Conservation (phyloP, 35 echinoderm and acorn worm genomes). For the Ophioderma brevispina region DNA sequence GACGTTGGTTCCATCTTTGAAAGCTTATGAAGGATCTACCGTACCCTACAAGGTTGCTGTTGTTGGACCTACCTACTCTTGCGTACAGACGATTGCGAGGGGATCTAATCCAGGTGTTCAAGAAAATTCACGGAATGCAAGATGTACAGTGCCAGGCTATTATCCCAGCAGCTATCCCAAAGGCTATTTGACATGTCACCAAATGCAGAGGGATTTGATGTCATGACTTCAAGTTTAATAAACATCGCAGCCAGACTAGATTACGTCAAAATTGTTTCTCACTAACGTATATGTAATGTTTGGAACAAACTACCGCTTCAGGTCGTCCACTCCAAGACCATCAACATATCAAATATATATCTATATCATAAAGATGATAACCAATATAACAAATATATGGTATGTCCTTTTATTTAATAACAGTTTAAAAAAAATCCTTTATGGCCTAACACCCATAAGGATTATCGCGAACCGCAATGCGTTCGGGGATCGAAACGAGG, state of each 20-base stretch:
- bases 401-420: too few species aligned
- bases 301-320: neutral
- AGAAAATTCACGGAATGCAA: neutral
- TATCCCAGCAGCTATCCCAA: too few species aligned
- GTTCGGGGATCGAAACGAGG: too few species aligned
- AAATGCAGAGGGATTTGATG: too few species aligned
- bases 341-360: neutral
- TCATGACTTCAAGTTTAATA: neutral
- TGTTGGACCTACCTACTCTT: neutral
- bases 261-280: neutral
- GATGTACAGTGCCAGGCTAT: neutral
- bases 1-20: neutral
- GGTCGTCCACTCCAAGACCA: neutral
- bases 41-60: neutral
- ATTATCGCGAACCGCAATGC: too few species aligned
- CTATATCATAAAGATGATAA: too few species aligned
- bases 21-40: neutral
- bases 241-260: too few species aligned
- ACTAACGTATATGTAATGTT: neutral
- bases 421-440: too few species aligned
- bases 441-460: too few species aligned
- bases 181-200: neutral
- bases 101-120: neutral
- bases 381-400: too few species aligned
- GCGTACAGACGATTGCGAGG: neutral